Evolutionary conservation across 2,113 vertebrate species (phyloP).

Genomic region (Bos indicus): DNA sequence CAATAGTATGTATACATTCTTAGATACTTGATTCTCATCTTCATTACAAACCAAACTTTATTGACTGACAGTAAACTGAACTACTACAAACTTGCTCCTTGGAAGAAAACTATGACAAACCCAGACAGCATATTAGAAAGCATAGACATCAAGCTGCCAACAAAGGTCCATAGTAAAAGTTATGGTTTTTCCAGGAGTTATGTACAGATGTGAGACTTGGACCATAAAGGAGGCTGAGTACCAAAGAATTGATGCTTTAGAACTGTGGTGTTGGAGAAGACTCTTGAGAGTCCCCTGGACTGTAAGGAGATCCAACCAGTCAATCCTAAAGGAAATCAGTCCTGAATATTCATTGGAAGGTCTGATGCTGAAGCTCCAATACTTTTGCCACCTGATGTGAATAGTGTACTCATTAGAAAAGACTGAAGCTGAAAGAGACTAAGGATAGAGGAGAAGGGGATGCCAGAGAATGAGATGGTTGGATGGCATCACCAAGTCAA

Average conservation of each 20-base stretch:
- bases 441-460: background rate
- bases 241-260: background rate
- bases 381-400: background rate
- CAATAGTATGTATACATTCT: background rate
- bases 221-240: background rate
- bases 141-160: background rate
- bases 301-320: background rate
- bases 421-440: background rate
- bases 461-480: background rate
- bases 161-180: background rate
- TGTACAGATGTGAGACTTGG: background rate
- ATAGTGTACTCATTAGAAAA: background rate
- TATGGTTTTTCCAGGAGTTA: background rate
- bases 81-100: background rate
- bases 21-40: background rate
- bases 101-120: background rate
- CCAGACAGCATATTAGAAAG: background rate
- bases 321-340: background rate
- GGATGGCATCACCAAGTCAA: background rate
- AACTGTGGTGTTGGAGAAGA: background rate
- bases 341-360: background rate
- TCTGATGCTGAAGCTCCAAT: background rate
- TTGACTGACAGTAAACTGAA: background rate
- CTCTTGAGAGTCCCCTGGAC: background rate
- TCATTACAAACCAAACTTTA: conserved; percentile 25